Percentiles rank a stretch among this genome's conserved stretches.
These are phyloP conservation scores for Manduca sexta DNA, from an alignment of 1,140 invertebrate species.

Conservation along the genomic window DNA sequence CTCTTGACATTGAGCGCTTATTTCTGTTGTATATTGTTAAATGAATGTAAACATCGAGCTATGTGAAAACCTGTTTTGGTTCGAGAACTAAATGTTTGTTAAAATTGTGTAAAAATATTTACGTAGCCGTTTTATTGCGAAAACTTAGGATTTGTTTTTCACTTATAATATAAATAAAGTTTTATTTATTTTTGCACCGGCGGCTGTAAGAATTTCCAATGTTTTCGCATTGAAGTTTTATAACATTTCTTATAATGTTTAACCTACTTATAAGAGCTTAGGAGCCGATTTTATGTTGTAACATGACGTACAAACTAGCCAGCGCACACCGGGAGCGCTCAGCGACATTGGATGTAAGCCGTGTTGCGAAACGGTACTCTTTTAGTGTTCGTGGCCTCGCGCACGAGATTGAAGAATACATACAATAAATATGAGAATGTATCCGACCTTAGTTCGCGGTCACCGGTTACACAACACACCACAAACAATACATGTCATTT, in stretches of 20 bases:
- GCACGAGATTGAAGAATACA: constrained; percentile 63
- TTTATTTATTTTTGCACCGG: too few relatives aligned
- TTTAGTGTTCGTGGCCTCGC: constrained; percentile 65
- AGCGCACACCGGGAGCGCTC: constrained; percentile 28
- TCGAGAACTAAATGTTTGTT: too few relatives aligned
- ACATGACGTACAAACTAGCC: too few relatives aligned
- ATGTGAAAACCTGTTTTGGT: background rate
- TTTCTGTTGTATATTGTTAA: constrained; percentile 5
- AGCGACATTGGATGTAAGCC: constrained; percentile 62
- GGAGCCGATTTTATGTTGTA: too few relatives aligned
- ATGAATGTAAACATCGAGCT: constrained; percentile 1
- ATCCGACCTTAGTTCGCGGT: constrained; percentile 65
- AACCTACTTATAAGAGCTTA: too few relatives aligned
- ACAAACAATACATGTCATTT: constrained; percentile 55
- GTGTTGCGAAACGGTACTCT: constrained; percentile 66
- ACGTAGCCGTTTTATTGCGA: too few relatives aligned
- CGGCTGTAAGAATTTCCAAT: too few relatives aligned
- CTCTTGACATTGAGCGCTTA: constrained; percentile 16
- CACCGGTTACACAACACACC: constrained; percentile 57
- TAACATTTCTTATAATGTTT: too few relatives aligned
- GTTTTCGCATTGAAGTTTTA: too few relatives aligned
- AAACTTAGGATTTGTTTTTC: too few relatives aligned
- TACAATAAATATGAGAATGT: constrained; percentile 70
- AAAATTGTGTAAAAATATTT: too few relatives aligned
- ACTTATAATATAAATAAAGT: too few relatives aligned